These are phyloP conservation scores for Julus scandinavius DNA, from an alignment of 2,888 invertebrate species.

Conservation along the genomic window DNA sequence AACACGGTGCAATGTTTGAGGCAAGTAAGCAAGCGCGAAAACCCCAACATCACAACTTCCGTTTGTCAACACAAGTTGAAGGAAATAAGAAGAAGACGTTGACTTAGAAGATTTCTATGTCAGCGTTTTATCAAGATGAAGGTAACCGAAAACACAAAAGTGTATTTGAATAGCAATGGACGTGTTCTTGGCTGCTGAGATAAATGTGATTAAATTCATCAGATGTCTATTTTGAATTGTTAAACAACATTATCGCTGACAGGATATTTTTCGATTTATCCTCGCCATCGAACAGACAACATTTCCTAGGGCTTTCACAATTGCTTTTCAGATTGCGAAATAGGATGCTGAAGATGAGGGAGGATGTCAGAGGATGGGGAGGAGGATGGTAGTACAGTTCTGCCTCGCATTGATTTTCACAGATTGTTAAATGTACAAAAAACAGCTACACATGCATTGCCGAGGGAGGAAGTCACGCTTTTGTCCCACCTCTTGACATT, in stretches of 20 bases:
- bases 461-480: neutral
- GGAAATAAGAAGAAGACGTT: neutral
- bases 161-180: neutral
- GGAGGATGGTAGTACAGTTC: neutral
- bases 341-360: neutral
- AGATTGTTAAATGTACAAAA: neutral
- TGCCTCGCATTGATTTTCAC: neutral
- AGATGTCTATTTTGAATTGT: slow-evolving; percentile 16
- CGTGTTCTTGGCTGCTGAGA: neutral
- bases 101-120: neutral
- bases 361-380: neutral
- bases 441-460: neutral
- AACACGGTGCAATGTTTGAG: neutral
- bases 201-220: slow-evolving; percentile 31
- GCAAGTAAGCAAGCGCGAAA: neutral
- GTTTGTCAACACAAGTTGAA: slow-evolving; percentile 24
- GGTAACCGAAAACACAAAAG: neutral
- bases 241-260: slow-evolving; percentile 18
- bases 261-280: slow-evolving; percentile 16
- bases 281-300: slow-evolving; percentile 10
- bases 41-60: neutral
- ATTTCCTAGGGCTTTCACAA: neutral
- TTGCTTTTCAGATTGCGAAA: neutral
- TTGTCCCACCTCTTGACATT: neutral
- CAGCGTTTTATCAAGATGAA: neutral